Base-by-base conservation (phyloP, 2,797 vertebrate species). In the Sebastes melanostomus region DNA sequence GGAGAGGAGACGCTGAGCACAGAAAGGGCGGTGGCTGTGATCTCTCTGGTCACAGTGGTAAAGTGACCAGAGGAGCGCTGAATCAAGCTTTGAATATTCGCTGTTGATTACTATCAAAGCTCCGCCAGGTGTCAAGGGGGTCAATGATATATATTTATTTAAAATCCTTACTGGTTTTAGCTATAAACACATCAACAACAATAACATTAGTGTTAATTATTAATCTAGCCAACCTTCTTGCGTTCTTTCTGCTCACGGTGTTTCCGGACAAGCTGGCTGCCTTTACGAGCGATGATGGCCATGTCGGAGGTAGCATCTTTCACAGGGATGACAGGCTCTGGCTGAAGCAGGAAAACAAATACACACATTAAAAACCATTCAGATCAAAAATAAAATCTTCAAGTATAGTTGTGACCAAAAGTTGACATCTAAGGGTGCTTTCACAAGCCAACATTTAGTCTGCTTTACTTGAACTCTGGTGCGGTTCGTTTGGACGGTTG, bases 191-290 rank as follows among this genome's bases (percentile, higher is more conserved):
- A 25, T 67, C 24, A 50, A 8, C 13, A 36, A 36, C 22, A 68
- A 55, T 18, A 8, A 22, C 8, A 70, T 27, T 4, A 52, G 7
- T 32, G n/a, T 50, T 36, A 11, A 8, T 30, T 18, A 22, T 30
- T 46, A 4, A 78, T 58, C 12, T 25, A 38, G 6, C 80, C 25
- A 81, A 99, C 98, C 98, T 99, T 99, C 84, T 98, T 99, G 52
- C 98, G 97, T 60, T 99, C 98, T 89, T 99, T 99, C 80, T 99
- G 98, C 86, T 99, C 98, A 56, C 98, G 96, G 90, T 99, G 98
- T 89, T 98, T 99, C 79, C 98, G 97, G 77, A 99, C 98, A 34
- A 99, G 88, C 54, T 98, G 98, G 88, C 98, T 99, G 88, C 98
- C 98, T 88, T 99, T 99, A 8, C 98, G 97, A 82, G 98, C 97